Percentiles rank a stretch among this genome's conserved stretches.
phyloP scores from a whole-genome alignment of 2,888 invertebrate genomes.

The Cyclophora albipunctata region DNA sequence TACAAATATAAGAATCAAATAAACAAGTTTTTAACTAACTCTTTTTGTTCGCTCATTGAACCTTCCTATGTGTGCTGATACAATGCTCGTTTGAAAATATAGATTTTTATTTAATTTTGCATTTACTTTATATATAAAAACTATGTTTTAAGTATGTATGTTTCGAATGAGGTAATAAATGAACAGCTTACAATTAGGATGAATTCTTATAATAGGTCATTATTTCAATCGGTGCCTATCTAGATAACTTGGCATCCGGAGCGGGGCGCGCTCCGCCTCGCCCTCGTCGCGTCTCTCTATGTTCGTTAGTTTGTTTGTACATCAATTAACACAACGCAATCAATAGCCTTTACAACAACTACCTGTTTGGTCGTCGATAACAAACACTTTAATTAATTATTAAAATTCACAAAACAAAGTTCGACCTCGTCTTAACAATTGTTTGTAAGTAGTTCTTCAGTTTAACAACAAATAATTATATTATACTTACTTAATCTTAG shows the following conservation, averaged over 20 bases:
- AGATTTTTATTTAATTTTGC: too few species aligned
- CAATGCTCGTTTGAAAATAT: too few species aligned
- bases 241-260: conserved; percentile 2
- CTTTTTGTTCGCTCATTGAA: too few species aligned
- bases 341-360: too few species aligned
- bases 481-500: conserved; percentile 7
- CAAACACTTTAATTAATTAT: background rate
- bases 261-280: too few species aligned
- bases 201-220: background rate
- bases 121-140: too few species aligned
- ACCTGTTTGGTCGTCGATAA: background rate
- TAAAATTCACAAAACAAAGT: background rate
- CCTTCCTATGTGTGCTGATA: too few species aligned
- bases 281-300: too few species aligned
- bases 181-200: background rate
- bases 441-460: conserved; percentile 4
- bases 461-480: background rate
- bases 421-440: conserved; percentile 2
- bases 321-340: background rate
- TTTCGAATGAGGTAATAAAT: background rate
- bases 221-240: conserved; percentile 5
- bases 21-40: too few species aligned
- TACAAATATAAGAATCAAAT: too few species aligned
- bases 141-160: too few species aligned
- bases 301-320: background rate